These are phyloP conservation scores for Leptobrachium ailaonicum DNA, from an alignment of 2,113 vertebrate species.

Conservation along the genomic window DNA sequence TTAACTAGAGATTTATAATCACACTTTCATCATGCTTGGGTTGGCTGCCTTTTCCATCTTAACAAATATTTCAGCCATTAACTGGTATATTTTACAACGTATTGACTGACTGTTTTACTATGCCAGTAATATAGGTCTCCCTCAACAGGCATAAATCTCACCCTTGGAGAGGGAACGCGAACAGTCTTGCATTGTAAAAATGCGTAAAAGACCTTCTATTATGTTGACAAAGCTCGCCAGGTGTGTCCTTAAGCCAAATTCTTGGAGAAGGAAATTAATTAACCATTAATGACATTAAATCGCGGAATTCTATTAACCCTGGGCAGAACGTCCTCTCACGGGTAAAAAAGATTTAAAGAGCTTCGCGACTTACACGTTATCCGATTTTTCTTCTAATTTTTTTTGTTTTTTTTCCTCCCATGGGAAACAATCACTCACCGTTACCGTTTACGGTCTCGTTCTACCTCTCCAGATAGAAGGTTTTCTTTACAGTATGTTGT, in stretches of 20 bases:
- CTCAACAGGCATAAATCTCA: constrained; percentile 41
- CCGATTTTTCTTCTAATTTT: too few relatives aligned
- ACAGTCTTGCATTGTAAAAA: constrained; percentile 22
- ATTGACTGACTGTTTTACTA: constrained; percentile 56
- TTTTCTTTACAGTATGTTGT: too few relatives aligned
- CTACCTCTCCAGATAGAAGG: too few relatives aligned
- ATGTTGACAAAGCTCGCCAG: constrained; percentile 27
- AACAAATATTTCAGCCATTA: constrained; percentile 60
- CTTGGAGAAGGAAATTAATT: background rate
- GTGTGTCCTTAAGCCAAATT: constrained; percentile 9
- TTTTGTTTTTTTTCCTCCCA: too few relatives aligned
- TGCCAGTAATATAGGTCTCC: constrained; percentile 55
- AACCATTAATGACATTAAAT: background rate
- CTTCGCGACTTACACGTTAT: too few relatives aligned
- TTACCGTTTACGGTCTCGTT: too few relatives aligned
- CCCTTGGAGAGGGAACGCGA: constrained; percentile 30
- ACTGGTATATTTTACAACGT: constrained; percentile 53
- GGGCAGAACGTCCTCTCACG: too few relatives aligned
- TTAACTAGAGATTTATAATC: constrained; percentile 58
- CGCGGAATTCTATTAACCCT: too few relatives aligned
- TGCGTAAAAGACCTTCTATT: constrained; percentile 22
- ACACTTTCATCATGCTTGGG: constrained; percentile 35
- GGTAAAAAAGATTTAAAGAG: too few relatives aligned
- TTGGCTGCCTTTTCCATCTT: constrained; percentile 54
- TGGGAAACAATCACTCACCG: too few relatives aligned